A percentile compares a stretch with the other conserved stretches of the same genome.
Evolutionary conservation across 2,888 invertebrate species (phyloP).

Genomic region (Drosophila meridionalis): DNA sequence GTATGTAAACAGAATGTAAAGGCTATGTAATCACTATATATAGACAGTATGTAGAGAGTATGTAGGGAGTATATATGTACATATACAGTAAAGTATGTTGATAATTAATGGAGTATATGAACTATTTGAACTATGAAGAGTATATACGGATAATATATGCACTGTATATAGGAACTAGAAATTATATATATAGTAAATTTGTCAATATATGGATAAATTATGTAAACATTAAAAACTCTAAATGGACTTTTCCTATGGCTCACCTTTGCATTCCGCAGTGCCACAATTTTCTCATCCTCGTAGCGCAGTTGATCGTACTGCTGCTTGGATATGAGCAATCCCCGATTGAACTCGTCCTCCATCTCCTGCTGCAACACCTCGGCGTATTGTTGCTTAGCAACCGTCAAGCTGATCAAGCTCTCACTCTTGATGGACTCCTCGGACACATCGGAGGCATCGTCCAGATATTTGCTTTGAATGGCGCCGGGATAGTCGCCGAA

Average conservation of each 20-base stretch:
- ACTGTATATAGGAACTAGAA: neutral
- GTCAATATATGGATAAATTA: too few species aligned
- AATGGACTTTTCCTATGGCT: slow-evolving; percentile 13
- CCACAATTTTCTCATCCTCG: slow-evolving; percentile 86
- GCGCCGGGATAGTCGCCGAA: slow-evolving; percentile 46
- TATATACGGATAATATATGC: too few species aligned
- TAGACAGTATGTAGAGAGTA: neutral
- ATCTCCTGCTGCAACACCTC: slow-evolving; percentile 75
- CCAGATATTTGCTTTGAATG: slow-evolving; percentile 59
- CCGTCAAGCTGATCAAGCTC: slow-evolving; percentile 72
- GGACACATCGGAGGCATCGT: slow-evolving; percentile 77
- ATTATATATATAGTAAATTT: too few species aligned
- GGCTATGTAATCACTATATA: neutral
- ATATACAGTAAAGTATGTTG: neutral
- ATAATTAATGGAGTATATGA: too few species aligned
- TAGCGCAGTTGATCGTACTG: slow-evolving; percentile 87
- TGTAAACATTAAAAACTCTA: neutral
- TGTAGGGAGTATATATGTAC: neutral
- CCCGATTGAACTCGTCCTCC: slow-evolving; percentile 82
- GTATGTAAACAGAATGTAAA: neutral
- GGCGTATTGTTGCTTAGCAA: slow-evolving; percentile 76
- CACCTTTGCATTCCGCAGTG: slow-evolving; percentile 86
- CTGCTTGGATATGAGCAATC: slow-evolving; percentile 86
- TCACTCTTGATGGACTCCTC: slow-evolving; percentile 67
- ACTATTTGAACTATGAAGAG: neutral